Evolutionary conservation across 2,113 vertebrate species (phyloP).

Genomic region (Phycodurus eques): DNA sequence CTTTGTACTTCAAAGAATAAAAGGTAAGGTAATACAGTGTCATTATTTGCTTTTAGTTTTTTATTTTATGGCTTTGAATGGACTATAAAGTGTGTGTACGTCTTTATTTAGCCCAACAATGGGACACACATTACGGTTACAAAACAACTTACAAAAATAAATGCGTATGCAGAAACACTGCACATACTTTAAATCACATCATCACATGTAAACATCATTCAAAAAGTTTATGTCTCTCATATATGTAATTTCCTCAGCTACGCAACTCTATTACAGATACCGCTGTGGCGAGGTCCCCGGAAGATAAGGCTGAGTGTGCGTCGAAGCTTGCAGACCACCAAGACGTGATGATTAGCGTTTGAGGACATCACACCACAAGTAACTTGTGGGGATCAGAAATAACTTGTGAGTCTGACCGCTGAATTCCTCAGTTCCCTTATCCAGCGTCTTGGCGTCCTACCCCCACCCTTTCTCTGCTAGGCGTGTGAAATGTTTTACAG

Average conservation of each 20-base stretch:
- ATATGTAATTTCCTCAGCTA: conserved; percentile 7
- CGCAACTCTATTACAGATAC: conserved; percentile 19
- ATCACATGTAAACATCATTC: conserved; percentile 1
- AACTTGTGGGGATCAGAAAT: conserved; percentile 63
- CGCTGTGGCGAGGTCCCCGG: conserved; percentile 13
- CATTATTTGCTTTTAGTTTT: not conserved
- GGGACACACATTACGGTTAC: not conserved
- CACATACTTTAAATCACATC: conserved; percentile 2
- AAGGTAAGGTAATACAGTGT: not conserved
- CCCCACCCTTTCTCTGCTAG: conserved; percentile 31
- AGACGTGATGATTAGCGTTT: conserved; percentile 62
- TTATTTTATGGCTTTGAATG: not conserved
- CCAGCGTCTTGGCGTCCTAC: conserved; percentile 51
- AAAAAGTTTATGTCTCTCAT: conserved; percentile 9
- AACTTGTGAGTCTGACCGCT: conserved; percentile 67
- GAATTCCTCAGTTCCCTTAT: conserved; percentile 64
- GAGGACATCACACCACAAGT: conserved; percentile 59
- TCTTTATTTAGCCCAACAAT: not conserved
- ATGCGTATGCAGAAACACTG: not conserved
- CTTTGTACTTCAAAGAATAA: not conserved
- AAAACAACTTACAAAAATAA: not conserved
- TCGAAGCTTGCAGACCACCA: conserved; percentile 54
- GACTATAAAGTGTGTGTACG: not conserved
- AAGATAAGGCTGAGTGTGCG: conserved; percentile 36
- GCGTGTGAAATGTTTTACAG: conserved; percentile 71